These are phyloP conservation scores for Paradoxurus hermaphroditus DNA, from an alignment of 2,113 vertebrate genomes.

Conservation along the genomic window DNA sequence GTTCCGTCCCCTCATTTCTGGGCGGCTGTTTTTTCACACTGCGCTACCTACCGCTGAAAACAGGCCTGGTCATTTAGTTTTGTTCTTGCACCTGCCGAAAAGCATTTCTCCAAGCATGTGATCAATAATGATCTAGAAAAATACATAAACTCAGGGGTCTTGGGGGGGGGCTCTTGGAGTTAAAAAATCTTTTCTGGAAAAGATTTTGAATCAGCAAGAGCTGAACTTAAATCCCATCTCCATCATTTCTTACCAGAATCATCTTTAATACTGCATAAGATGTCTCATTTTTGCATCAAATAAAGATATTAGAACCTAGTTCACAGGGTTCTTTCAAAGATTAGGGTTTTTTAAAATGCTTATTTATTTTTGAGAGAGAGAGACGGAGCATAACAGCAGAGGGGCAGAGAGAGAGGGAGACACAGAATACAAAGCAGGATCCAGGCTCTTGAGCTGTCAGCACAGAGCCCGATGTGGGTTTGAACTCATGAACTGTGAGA, in stretches of 20 bases:
- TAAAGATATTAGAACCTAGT: not conserved
- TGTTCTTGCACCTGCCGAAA: conserved; percentile 46
- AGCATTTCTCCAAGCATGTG: conserved; percentile 20
- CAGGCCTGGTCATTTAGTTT: not conserved
- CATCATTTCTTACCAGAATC: not conserved
- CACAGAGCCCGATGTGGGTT: no score
- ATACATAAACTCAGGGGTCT: not conserved
- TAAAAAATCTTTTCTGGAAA: conserved; percentile 10
- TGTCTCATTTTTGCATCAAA: not conserved
- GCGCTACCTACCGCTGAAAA: not conserved
- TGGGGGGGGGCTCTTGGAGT: not conserved
- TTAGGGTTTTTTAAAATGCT: not conserved
- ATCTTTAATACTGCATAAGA: not conserved
- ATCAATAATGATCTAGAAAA: conserved; percentile 15
- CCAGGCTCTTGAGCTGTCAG: no score
- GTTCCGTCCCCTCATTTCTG: not conserved
- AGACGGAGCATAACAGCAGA: no score
- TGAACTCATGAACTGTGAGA: no score
- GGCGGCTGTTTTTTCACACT: conserved; percentile 4
- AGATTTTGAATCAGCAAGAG: not conserved
- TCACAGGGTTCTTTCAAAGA: not conserved
- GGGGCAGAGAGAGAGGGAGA: no score
- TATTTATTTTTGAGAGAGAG: no score
- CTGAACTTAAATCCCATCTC: not conserved
- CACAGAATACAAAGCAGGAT: no score